Base-by-base conservation (phyloP, 2,888 invertebrate genomes). In the Baronia brevicornis region DNA sequence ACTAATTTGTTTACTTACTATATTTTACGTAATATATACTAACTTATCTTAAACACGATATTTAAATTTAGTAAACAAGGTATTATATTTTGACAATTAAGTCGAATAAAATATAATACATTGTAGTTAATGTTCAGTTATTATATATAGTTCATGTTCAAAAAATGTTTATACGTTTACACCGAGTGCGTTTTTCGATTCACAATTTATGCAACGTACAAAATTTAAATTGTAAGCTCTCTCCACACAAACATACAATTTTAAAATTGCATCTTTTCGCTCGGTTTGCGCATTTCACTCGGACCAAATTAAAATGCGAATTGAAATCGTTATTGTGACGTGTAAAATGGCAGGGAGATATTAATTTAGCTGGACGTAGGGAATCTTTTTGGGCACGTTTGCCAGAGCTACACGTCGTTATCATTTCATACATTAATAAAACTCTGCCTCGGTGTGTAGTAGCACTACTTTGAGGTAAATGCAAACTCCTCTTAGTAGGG, bases 371-470 rank as follows among this genome's bases (percentile, higher is more conserved):
- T 54, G 55, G 46, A 55, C 60, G 64, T 60, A 59, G 57, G 61
- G 71, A 69, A 69, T 71, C 61, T 58, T 47, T 57, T 47, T 51
- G 59, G 56, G 51, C 47, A 43, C 37, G 46, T 23, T 46, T 48
- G 49, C 50, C 55, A 53, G 48, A 47, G 50, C 54, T 57, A 63
- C 64, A 70, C 62, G 65, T 71, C 69, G 64, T 73, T 73, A 73
- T 71, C 60, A 71, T 73, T 74, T 71, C 56, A 60, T 62, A 67
- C 65, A 73, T 72, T 69, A 70, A 68, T 72, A 75, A 72, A 72
- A 74, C 65, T 70, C 59, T 64, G 63, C 60, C 58, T 21, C 57
- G 41, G 48, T 46, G 49, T 54, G 62, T 4, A 2, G 2, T 20
- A 10, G 6, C 4, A 14, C 9, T 64, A 53, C 63, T 66, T 63